phyloP scores from a whole-genome alignment of 2,888 invertebrate species.

The Serrognathus titanus region DNA sequence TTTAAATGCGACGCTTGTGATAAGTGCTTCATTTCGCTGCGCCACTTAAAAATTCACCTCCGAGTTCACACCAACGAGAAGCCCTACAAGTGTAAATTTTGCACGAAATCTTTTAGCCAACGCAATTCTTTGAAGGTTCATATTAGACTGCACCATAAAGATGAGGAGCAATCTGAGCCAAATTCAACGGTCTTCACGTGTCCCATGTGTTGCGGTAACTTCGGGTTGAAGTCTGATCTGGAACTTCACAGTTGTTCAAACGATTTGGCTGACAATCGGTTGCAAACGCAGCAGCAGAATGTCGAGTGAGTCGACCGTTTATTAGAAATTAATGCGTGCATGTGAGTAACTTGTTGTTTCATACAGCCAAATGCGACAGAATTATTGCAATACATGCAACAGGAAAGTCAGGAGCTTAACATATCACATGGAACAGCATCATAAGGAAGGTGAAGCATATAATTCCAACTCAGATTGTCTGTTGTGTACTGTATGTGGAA shows the following conservation, averaged over 20 bases:
- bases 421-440: background rate
- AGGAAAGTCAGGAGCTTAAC: conserved; percentile 6
- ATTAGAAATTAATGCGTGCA: too few species aligned
- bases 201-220: too few species aligned
- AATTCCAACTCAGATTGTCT: background rate
- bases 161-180: background rate
- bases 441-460: background rate
- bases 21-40: conserved; percentile 3
- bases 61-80: background rate
- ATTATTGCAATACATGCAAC: conserved; percentile 7
- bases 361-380: background rate
- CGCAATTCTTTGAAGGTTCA: conserved; percentile 3
- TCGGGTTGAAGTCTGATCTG: too few species aligned
- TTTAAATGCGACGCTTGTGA: conserved; percentile 7
- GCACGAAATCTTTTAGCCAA: background rate
- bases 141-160: background rate
- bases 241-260: too few species aligned
- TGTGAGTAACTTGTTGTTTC: too few species aligned
- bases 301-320: too few species aligned
- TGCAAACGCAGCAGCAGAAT: too few species aligned
- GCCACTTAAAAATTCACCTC: conserved; percentile 3
- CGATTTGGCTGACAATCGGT: too few species aligned
- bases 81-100: background rate
- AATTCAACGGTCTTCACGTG: too few species aligned
- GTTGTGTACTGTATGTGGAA: conserved; percentile 14